Conservation (phyloP, 1,140 invertebrate species). For the Zaprionus nigranus region DNA sequence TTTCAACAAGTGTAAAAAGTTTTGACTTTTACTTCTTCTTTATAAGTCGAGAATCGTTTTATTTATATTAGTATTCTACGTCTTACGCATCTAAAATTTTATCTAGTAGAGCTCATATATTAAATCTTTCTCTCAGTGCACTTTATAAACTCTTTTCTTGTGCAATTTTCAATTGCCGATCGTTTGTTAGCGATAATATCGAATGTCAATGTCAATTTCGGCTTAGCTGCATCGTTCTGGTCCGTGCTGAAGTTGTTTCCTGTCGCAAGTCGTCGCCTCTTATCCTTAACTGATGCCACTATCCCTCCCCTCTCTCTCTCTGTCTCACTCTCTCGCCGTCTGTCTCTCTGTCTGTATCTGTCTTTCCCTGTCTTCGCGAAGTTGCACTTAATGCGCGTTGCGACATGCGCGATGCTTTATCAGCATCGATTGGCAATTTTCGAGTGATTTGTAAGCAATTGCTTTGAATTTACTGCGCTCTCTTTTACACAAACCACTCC, state of each 20-base stretch:
- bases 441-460: constrained; percentile 80
- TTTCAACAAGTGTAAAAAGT: no score
- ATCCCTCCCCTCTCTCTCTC: neutral
- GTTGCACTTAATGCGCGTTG: constrained; percentile 59
- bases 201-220: constrained; percentile 76
- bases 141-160: constrained; percentile 68
- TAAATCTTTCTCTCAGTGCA: constrained; percentile 4
- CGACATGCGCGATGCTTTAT: constrained; percentile 60
- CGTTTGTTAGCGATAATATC: constrained; percentile 74
- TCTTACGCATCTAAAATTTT: neutral
- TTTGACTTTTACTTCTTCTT: neutral
- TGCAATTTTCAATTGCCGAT: constrained; percentile 76
- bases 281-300: constrained; percentile 60
- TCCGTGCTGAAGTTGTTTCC: constrained; percentile 33
- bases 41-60: neutral
- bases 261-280: constrained; percentile 22
- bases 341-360: constrained; percentile 27
- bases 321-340: neutral
- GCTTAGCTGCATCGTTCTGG: constrained; percentile 8
- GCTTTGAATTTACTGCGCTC: constrained; percentile 55
- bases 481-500: neutral
- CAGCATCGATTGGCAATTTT: constrained; percentile 68
- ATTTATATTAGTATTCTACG: neutral
- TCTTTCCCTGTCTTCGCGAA: constrained; percentile 11
- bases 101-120: neutral